phyloP scores from a whole-genome alignment of 2,888 invertebrate species.

The Geotrupes spiniger region DNA sequence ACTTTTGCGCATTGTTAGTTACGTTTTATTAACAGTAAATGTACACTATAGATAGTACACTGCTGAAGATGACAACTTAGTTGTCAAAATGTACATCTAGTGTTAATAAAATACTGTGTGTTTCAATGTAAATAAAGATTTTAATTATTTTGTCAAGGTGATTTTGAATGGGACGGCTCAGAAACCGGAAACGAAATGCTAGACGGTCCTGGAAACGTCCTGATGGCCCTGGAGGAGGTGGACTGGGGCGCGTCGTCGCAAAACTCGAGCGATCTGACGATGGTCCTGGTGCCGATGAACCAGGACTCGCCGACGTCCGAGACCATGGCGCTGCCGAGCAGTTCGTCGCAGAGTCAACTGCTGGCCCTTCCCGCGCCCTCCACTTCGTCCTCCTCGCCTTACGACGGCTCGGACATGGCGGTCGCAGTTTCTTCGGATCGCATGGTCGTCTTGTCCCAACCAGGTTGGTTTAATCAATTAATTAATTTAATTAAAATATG shows the following conservation, averaged over 20 bases:
- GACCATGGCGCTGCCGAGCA: slow-evolving; percentile 24
- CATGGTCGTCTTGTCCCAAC: slow-evolving; percentile 20
- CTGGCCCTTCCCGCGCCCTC: slow-evolving; percentile 33
- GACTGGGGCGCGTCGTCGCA: slow-evolving; percentile 29
- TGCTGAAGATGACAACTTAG: no score
- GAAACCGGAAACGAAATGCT: slow-evolving; percentile 58
- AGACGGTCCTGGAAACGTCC: slow-evolving; percentile 43
- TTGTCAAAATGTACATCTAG: no score
- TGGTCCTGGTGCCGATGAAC: slow-evolving; percentile 26
- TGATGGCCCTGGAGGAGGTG: slow-evolving; percentile 44
- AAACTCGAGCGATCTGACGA: slow-evolving; percentile 23
- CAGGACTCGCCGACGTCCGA: slow-evolving; percentile 19
- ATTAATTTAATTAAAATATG: no score
- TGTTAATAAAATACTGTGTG: no score
- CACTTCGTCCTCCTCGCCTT: slow-evolving; percentile 30
- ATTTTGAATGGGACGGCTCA: slow-evolving; percentile 73
- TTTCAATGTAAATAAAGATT: no score
- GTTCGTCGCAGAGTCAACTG: slow-evolving; percentile 20
- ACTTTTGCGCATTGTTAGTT: no score
- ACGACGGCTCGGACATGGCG: slow-evolving; percentile 28
- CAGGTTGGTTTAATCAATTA: slow-evolving; percentile 13
- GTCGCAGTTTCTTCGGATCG: slow-evolving; percentile 32
- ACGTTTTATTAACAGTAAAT: no score
- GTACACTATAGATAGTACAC: no score
- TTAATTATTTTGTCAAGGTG: slow-evolving; percentile 49